Percentiles rank a stretch among this genome's conserved stretches.
Evolutionary conservation across 2,113 vertebrate genomes (phyloP).

Genomic region (Oxyura jamaicensis): DNA sequence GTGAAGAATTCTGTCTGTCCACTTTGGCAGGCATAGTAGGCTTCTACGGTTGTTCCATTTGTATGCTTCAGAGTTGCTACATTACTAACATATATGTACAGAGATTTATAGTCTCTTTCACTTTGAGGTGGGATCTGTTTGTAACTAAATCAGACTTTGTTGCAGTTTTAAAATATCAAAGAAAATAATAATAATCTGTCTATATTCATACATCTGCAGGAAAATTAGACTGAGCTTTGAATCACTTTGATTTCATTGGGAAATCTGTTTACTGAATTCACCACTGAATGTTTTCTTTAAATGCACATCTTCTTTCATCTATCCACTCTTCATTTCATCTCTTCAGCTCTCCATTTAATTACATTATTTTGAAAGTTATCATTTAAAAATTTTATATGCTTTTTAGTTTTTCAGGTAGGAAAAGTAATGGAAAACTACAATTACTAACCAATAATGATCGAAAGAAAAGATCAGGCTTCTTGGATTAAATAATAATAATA

Average conservation of each 20-base stretch:
- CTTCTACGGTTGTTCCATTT: accelerated
- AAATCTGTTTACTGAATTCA: background rate
- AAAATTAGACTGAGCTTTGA: background rate
- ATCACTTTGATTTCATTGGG: background rate
- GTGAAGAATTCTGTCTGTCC: background rate
- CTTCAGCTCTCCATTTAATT: background rate
- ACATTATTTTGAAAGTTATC: background rate
- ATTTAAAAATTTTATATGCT: background rate
- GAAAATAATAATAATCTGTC: background rate
- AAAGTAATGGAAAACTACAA: background rate
- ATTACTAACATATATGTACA: background rate
- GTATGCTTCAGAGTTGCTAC: background rate
- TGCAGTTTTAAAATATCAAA: background rate
- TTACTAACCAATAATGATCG: background rate
- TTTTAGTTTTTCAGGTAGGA: background rate
- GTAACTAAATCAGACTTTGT: background rate
- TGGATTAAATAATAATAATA: no score
- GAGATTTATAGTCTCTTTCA: background rate
- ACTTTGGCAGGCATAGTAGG: background rate
- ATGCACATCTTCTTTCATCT: background rate
- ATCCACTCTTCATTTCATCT: background rate
- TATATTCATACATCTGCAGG: background rate
- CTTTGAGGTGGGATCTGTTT: background rate
- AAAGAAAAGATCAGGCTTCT: background rate
- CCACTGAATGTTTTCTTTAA: background rate